These are phyloP conservation scores for Diglossa cyanea DNA, from an alignment of 2,797 vertebrate species.

Conservation along the genomic window DNA sequence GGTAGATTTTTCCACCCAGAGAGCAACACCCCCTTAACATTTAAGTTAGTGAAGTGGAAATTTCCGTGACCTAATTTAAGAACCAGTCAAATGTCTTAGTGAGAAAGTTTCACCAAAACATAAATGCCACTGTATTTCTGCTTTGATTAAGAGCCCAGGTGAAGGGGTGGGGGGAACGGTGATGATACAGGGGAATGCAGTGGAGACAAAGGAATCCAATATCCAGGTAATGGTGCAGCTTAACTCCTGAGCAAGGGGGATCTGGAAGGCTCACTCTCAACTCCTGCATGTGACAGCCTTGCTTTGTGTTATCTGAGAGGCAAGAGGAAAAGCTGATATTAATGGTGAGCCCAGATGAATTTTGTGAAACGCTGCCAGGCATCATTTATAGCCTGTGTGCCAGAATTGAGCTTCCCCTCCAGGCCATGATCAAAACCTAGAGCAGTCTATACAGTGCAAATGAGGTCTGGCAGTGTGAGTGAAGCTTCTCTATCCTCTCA, in stretches of 20 bases:
- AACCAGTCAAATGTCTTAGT: conserved; percentile 38
- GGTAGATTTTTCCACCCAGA: conserved; percentile 18
- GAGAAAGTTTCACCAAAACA: conserved; percentile 19
- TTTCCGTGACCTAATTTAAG: conserved; percentile 46
- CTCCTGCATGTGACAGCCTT: background rate
- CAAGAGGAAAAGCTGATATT: background rate
- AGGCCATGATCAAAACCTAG: background rate
- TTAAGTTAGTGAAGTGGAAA: conserved; percentile 49
- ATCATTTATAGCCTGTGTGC: background rate
- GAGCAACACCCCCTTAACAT: conserved; percentile 40
- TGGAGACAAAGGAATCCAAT: background rate
- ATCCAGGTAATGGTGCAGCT: background rate
- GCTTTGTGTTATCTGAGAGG: background rate
- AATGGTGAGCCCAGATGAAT: background rate
- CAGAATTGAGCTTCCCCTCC: background rate
- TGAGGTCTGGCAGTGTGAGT: background rate
- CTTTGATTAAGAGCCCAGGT: background rate
- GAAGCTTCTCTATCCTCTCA: background rate
- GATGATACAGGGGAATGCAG: background rate
- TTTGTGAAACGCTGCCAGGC: background rate
- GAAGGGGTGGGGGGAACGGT: background rate
- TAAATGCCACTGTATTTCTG: conserved; percentile 4
- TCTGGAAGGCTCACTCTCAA: background rate
- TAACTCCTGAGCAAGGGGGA: background rate
- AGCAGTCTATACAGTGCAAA: background rate